A percentile compares a stretch with the other conserved stretches of the same genome.
phyloP scores from a whole-genome alignment of 2,888 invertebrate species.

The Ectemnius continuus region DNA sequence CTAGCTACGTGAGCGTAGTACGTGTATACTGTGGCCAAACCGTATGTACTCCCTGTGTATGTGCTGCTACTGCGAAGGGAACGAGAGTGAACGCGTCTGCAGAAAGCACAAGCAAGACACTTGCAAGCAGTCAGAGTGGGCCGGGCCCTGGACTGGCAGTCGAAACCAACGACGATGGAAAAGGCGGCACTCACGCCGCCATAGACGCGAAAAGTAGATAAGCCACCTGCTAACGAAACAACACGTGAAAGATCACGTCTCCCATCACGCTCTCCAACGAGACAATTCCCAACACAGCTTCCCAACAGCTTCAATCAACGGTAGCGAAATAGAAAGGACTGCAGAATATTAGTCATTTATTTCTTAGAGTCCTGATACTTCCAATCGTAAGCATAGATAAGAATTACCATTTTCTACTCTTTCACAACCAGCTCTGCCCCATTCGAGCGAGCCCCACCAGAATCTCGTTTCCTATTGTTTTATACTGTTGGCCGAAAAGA shows the following conservation, averaged over 20 bases:
- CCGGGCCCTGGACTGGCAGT: constrained; percentile 17
- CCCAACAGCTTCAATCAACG: too few relatives aligned
- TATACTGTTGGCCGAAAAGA: too few relatives aligned
- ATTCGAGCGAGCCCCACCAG: too few relatives aligned
- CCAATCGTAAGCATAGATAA: too few relatives aligned
- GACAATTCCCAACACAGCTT: too few relatives aligned
- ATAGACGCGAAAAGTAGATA: constrained; percentile 58
- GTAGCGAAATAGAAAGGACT: too few relatives aligned
- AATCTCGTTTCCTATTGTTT: too few relatives aligned
- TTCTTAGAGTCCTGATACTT: too few relatives aligned
- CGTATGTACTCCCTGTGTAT: constrained; percentile 24
- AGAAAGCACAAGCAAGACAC: background rate
- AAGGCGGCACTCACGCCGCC: constrained; percentile 48
- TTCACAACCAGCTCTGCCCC: too few relatives aligned
- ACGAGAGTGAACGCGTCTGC: constrained; percentile 50
- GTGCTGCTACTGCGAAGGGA: constrained; percentile 33
- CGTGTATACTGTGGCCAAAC: background rate
- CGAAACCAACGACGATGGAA: constrained; percentile 62
- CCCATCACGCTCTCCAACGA: constrained; percentile 17
- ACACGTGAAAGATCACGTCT: constrained; percentile 53
- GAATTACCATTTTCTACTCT: too few relatives aligned
- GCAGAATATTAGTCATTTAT: too few relatives aligned
- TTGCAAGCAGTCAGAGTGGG: constrained; percentile 4
- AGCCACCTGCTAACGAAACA: constrained; percentile 61
- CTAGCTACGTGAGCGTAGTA: constrained; percentile 57